These are phyloP conservation scores for Cantharis lateralis DNA, from an alignment of 2,888 invertebrate species.

Conservation along the genomic window DNA sequence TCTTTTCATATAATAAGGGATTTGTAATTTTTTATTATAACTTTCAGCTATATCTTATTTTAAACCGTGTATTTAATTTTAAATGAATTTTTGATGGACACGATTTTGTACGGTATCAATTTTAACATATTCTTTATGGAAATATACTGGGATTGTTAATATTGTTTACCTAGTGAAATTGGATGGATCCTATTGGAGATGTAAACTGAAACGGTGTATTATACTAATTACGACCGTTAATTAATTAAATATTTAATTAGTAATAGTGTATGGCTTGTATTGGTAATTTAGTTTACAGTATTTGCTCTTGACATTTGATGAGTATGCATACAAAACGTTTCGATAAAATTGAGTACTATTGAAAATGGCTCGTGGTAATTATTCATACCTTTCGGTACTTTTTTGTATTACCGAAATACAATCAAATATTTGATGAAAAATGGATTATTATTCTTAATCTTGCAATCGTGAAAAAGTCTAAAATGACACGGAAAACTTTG, in stretches of 20 bases:
- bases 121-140: conserved; percentile 26
- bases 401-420: neutral
- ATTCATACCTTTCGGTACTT: neutral
- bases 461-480: neutral
- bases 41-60: neutral
- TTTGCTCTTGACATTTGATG: conserved; percentile 13
- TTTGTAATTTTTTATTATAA: neutral
- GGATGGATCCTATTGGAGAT: conserved; percentile 31
- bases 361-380: neutral
- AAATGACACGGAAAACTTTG: conserved; percentile 6
- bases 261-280: conserved; percentile 24
- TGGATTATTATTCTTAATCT: neutral
- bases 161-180: conserved; percentile 29
- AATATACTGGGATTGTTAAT: conserved; percentile 29
- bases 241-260: conserved; percentile 33
- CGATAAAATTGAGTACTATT: neutral
- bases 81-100: neutral
- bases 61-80: neutral
- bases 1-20: neutral
- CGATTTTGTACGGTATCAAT: neutral
- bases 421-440: no score
- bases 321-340: neutral
- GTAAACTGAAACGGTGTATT: conserved; percentile 27
- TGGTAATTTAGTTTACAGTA: conserved; percentile 18
- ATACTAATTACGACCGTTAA: conserved; percentile 30